These are phyloP conservation scores for Theonella swinhoei DNA, from an alignment of 37 sponge, comb jelly and placozoan species.

Conservation along the genomic window DNA sequence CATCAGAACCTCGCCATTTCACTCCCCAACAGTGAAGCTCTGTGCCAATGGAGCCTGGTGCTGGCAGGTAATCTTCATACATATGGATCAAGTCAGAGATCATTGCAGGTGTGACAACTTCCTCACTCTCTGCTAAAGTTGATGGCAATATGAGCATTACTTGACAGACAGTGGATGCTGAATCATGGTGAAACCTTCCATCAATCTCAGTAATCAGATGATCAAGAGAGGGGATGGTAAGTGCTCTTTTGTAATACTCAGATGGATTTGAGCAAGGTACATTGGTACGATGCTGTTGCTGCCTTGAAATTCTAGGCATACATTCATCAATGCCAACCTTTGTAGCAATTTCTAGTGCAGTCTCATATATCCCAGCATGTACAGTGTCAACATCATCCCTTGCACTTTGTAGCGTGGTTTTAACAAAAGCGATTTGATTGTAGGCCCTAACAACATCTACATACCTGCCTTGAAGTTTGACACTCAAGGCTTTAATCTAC, in stretches of 20 bases:
- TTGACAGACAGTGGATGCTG: too few species aligned
- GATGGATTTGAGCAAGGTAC: background rate
- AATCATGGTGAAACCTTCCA: slow-evolving; percentile 23
- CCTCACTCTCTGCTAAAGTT: too few species aligned
- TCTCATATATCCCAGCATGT: slow-evolving; percentile 23
- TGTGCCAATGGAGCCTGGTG: too few species aligned
- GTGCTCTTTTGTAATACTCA: slow-evolving; percentile 9
- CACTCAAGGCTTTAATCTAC: slow-evolving; percentile 61
- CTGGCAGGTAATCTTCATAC: too few species aligned
- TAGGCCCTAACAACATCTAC: slow-evolving; percentile 60
- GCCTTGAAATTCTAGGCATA: slow-evolving; percentile 3
- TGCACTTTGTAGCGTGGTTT: slow-evolving; percentile 7
- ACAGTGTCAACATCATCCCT: slow-evolving; percentile 22
- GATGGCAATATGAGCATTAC: too few species aligned
- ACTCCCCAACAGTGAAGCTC: too few species aligned
- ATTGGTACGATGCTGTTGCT: slow-evolving; percentile 26
- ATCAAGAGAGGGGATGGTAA: slow-evolving; percentile 47
- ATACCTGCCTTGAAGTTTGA: slow-evolving; percentile 60
- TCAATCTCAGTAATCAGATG: slow-evolving; percentile 41
- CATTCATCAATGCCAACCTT: slow-evolving; percentile 41
- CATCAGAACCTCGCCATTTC: too few species aligned
- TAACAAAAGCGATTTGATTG: slow-evolving; percentile 33
- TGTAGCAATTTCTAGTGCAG: slow-evolving; percentile 3
- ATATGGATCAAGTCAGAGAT: too few species aligned
- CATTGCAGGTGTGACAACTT: too few species aligned